These are phyloP conservation scores for Cassiopea andromeda DNA, from an alignment of 30 jellyfish, hydroid and myxozoan genomes.

Conservation along the genomic window DNA sequence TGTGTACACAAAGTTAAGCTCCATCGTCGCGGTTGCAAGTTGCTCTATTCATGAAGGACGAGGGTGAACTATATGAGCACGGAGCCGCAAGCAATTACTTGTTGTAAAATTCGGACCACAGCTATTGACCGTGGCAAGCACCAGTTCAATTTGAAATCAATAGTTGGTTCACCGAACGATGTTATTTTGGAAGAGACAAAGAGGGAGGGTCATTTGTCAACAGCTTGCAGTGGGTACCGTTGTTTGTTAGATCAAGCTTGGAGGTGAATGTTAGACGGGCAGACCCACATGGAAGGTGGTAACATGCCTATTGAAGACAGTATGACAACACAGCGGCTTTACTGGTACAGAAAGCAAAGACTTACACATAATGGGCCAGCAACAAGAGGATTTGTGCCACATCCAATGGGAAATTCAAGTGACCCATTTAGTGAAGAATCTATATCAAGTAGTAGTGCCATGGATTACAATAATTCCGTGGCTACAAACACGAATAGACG, in stretches of 20 bases:
- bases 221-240: neutral
- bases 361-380: slow-evolving; percentile 71
- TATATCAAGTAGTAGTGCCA: neutral
- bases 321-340: slow-evolving; percentile 77
- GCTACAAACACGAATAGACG: slow-evolving; percentile 29
- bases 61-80: neutral
- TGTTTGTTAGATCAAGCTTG: neutral
- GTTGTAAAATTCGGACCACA: slow-evolving; percentile 1
- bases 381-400: slow-evolving; percentile 45
- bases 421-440: slow-evolving; percentile 58
- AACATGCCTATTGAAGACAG: slow-evolving; percentile 65
- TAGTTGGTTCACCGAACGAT: slow-evolving; percentile 10
- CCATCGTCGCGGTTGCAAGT: neutral
- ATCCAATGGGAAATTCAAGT: slow-evolving; percentile 25
- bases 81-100: neutral
- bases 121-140: neutral
- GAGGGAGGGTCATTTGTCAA: neutral
- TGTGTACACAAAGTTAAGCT: neutral
- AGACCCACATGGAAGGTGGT: slow-evolving; percentile 66
- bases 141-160: slow-evolving; percentile 8
- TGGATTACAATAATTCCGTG: slow-evolving; percentile 18
- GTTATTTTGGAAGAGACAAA: neutral
- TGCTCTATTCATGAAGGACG: neutral
- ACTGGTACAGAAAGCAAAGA: slow-evolving; percentile 83
- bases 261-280: neutral